These are phyloP conservation scores for Antrozous pallidus DNA, from an alignment of 2,797 vertebrate species.

Conservation along the genomic window DNA sequence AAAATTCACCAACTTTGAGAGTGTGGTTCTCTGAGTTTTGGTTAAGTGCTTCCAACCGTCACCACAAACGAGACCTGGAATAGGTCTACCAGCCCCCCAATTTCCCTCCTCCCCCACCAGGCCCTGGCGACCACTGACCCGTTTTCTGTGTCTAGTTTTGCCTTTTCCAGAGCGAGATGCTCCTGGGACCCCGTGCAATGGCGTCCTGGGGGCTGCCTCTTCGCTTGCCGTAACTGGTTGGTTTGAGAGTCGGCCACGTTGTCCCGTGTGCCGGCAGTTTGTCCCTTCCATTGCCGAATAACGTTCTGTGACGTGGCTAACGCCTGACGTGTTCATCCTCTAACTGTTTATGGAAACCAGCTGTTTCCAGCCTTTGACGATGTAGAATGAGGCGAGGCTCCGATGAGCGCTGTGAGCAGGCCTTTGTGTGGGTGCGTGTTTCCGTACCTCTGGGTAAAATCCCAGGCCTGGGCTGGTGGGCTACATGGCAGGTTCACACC, in stretches of 20 bases:
- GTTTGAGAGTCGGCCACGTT: neutral
- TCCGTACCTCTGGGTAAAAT: neutral
- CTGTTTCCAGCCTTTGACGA: neutral
- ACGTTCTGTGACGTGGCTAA: neutral
- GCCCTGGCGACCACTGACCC: neutral
- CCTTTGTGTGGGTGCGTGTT: neutral
- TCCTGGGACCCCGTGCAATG: neutral
- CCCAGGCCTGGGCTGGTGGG: neutral
- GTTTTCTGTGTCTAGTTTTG: neutral
- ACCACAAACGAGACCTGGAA: too few species aligned
- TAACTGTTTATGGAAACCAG: neutral
- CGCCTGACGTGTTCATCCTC: neutral
- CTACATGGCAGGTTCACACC: neutral
- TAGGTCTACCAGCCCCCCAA: too few species aligned
- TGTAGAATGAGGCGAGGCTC: neutral
- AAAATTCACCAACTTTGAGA: too few species aligned
- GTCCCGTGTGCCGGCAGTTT: neutral
- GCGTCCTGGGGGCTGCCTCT: neutral
- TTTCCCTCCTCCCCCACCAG: accelerated
- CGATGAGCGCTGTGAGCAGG: neutral
- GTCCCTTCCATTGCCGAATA: neutral
- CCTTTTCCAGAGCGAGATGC: neutral
- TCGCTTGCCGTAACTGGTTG: neutral
- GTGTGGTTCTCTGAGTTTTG: too few species aligned
- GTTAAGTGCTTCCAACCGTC: too few species aligned